Percentiles rank a stretch among this genome's conserved stretches.
These are phyloP conservation scores for Drosophila neonasuta DNA, from an alignment of 2,888 invertebrate species.

Conservation along the genomic window DNA sequence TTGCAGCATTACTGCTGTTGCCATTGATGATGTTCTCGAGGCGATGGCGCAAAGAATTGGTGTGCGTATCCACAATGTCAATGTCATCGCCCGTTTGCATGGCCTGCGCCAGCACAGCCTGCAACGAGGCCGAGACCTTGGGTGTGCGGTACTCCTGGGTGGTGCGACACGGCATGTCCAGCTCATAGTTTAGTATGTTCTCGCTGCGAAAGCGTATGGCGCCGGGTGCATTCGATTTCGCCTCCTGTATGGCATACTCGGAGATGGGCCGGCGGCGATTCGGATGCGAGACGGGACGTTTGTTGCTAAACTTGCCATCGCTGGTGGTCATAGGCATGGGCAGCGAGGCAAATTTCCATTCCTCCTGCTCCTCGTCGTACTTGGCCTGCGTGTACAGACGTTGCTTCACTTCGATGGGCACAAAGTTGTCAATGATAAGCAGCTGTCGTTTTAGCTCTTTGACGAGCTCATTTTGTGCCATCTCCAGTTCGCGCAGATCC, in stretches of 20 bases:
- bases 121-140: slow-evolving; percentile 82
- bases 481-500: slow-evolving; percentile 95
- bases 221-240: slow-evolving; percentile 77
- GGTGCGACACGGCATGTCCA: slow-evolving; percentile 82
- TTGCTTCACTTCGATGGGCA: slow-evolving; percentile 91
- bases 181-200: slow-evolving; percentile 81
- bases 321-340: slow-evolving; percentile 80
- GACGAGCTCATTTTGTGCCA: slow-evolving; percentile 94
- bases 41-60: slow-evolving; percentile 81
- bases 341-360: slow-evolving; percentile 84
- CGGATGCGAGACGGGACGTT: slow-evolving; percentile 86
- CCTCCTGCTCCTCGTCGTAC: slow-evolving; percentile 92
- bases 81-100: slow-evolving; percentile 82
- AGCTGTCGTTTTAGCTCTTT: slow-evolving; percentile 94
- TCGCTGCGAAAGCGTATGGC: slow-evolving; percentile 81
- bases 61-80: slow-evolving; percentile 81
- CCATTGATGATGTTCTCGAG: slow-evolving; percentile 82
- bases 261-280: slow-evolving; percentile 86
- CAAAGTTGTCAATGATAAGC: slow-evolving; percentile 94
- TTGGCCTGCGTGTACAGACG: slow-evolving; percentile 88
- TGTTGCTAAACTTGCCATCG: slow-evolving; percentile 78
- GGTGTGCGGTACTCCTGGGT: slow-evolving; percentile 82
- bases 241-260: slow-evolving; percentile 83
- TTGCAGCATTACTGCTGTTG: slow-evolving; percentile 52
- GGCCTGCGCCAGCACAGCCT: slow-evolving; percentile 82